A percentile compares a stretch with the other conserved stretches of the same genome.
Evolutionary conservation across 1,140 invertebrate species (phyloP).

Genomic region (Helicoverpa zea): DNA sequence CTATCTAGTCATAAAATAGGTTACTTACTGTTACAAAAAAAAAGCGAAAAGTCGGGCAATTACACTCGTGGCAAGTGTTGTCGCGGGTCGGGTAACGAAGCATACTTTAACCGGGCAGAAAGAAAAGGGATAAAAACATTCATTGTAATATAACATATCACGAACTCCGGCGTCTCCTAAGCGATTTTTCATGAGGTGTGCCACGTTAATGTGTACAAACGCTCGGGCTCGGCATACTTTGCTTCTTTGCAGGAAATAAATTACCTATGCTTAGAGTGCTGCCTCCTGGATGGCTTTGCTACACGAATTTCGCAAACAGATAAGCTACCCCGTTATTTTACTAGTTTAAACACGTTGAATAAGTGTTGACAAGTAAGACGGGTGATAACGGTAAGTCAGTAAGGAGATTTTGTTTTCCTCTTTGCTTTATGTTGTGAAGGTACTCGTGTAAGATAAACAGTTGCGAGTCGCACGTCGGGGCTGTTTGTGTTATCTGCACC

Average conservation of each 20-base stretch:
- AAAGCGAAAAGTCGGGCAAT: background rate
- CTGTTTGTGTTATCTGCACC: conserved; percentile 15
- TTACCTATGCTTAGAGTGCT: conserved; percentile 71
- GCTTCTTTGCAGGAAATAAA: conserved; percentile 81
- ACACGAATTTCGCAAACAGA: conserved; percentile 69
- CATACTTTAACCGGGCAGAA: conserved; percentile 31
- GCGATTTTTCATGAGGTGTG: conserved; percentile 83
- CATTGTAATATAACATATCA: conserved; percentile 39
- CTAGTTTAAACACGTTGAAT: conserved; percentile 43
- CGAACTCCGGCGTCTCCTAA: conserved; percentile 65
- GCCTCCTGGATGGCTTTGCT: conserved; percentile 58
- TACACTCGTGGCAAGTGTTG: background rate
- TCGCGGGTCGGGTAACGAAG: background rate
- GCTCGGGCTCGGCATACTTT: conserved; percentile 80
- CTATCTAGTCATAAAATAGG: too few species aligned
- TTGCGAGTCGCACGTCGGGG: background rate
- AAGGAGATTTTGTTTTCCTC: conserved; percentile 20
- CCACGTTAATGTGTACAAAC: conserved; percentile 83
- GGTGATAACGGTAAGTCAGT: conserved; percentile 27
- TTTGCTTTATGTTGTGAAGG: conserved; percentile 11
- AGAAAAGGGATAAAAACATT: conserved; percentile 31
- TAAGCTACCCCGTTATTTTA: conserved; percentile 66
- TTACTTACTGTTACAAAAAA: background rate
- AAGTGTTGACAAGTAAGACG: conserved; percentile 33
- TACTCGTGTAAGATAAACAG: conserved; percentile 16